Percentiles rank a stretch among this genome's conserved stretches.
Conservation (phyloP, 2,888 invertebrate species). For the Tricholauxania praeusta region DNA sequence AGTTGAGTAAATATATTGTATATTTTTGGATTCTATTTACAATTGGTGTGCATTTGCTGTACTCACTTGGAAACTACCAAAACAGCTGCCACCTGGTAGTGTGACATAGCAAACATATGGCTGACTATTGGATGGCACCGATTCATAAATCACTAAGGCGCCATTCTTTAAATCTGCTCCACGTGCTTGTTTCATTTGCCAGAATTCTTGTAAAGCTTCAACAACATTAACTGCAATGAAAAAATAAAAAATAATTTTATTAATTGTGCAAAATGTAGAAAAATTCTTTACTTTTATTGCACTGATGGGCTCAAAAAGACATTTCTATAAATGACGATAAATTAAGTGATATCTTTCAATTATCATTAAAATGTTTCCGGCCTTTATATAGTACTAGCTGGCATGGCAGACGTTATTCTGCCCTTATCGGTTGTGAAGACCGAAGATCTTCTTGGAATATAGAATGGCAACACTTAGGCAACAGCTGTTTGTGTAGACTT, state of each 20-base stretch:
- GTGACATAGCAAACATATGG: conserved; percentile 96
- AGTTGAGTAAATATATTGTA: neutral
- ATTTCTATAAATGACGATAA: too few species aligned
- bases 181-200: conserved; percentile 95
- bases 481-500: too few species aligned
- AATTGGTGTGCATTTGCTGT: neutral
- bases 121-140: conserved; percentile 89
- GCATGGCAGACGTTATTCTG: too few species aligned
- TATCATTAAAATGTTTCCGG: too few species aligned
- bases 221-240: conserved; percentile 86
- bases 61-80: conserved; percentile 91
- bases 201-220: conserved; percentile 95
- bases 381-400: too few species aligned
- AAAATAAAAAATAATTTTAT: neutral
- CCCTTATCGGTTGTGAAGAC: too few species aligned
- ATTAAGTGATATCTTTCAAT: too few species aligned
- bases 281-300: too few species aligned
- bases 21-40: neutral
- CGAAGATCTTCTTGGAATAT: too few species aligned
- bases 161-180: conserved; percentile 88
- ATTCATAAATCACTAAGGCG: conserved; percentile 94
- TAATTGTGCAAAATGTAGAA: too few species aligned
- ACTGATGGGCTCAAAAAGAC: too few species aligned
- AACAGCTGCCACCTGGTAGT: conserved; percentile 94
- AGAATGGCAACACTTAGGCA: too few species aligned